These are phyloP conservation scores for Muscidifurax raptorellus DNA, from an alignment of 1,140 invertebrate species.

Conservation along the genomic window DNA sequence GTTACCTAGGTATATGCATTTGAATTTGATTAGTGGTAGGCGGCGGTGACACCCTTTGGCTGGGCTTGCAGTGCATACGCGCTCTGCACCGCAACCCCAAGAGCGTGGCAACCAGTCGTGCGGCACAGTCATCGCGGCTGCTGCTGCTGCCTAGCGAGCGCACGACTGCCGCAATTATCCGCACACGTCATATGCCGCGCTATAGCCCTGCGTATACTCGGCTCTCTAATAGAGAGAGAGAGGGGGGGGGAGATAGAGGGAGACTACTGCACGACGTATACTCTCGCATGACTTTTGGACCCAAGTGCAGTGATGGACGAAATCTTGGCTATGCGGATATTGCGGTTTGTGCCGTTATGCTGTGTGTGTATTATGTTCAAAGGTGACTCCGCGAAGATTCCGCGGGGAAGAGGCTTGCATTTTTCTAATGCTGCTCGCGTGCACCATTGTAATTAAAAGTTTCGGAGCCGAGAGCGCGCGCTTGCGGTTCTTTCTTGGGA, in stretches of 20 bases:
- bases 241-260: no score
- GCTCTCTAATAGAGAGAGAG: background rate
- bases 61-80: background rate
- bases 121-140: conserved; percentile 50
- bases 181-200: conserved; percentile 67
- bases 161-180: conserved; percentile 70
- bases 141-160: conserved; percentile 22
- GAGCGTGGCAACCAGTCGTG: conserved; percentile 47
- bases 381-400: no score
- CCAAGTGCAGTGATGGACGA: background rate
- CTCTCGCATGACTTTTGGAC: background rate
- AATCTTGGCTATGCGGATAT: background rate
- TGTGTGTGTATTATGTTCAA: no score
- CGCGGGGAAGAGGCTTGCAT: conserved; percentile 37
- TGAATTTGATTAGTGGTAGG: conserved; percentile 71
- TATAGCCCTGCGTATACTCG: conserved; percentile 45
- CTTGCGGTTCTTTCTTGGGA: background rate
- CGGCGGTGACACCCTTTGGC: conserved; percentile 69
- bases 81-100: conserved; percentile 65
- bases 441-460: background rate
- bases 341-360: background rate
- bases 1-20: conserved; percentile 66
- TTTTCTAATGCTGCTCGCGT: background rate
- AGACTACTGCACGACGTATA: background rate
- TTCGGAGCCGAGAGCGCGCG: background rate